Evolutionary conservation across 1,140 invertebrate genomes (phyloP).

Genomic region (Harpegnathos saltator): DNA sequence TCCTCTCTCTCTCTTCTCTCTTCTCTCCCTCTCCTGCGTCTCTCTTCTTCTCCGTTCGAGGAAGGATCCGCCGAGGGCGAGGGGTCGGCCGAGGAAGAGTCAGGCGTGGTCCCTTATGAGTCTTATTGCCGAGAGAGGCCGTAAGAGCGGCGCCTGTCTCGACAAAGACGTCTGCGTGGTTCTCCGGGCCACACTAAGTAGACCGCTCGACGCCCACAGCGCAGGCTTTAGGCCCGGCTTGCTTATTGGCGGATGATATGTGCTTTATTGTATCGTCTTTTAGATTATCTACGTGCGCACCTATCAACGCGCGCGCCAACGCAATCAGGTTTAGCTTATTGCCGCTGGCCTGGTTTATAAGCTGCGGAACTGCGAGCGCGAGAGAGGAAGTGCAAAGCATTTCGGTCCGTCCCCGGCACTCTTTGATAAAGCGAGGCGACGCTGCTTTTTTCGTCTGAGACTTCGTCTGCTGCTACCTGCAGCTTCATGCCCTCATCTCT

Average conservation of each 20-base stretch:
- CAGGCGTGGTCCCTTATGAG: constrained; percentile 80
- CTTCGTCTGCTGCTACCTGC: too few relatives aligned
- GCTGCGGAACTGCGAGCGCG: too few relatives aligned
- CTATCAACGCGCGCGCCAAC: constrained; percentile 84
- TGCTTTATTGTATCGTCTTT: constrained; percentile 86
- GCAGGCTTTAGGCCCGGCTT: constrained; percentile 67
- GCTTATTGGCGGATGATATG: constrained; percentile 85
- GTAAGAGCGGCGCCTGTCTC: constrained; percentile 68
- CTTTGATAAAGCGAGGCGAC: constrained; percentile 81
- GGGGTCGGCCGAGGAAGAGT: too few relatives aligned
- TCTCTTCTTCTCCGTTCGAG: too few relatives aligned
- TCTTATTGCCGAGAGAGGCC: constrained; percentile 77
- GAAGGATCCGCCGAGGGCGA: too few relatives aligned
- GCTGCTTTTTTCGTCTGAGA: too few relatives aligned
- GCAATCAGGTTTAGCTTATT: constrained; percentile 85
- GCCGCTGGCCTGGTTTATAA: constrained; percentile 80
- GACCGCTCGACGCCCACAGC: constrained; percentile 79
- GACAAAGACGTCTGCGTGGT: constrained; percentile 84
- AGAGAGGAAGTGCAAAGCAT: too few relatives aligned
- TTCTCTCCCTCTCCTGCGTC: too few relatives aligned
- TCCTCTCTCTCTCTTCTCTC: too few relatives aligned
- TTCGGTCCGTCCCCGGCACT: constrained; percentile 73
- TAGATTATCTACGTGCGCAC: constrained; percentile 86
- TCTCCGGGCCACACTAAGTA: constrained; percentile 81
- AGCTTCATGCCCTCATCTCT: constrained; percentile 30